Evolutionary conservation across 92 coral and sea anemone genomes (phyloP), one percentile per base, ranked within the genome.

Genomic region (Muricea muricata): DNA sequence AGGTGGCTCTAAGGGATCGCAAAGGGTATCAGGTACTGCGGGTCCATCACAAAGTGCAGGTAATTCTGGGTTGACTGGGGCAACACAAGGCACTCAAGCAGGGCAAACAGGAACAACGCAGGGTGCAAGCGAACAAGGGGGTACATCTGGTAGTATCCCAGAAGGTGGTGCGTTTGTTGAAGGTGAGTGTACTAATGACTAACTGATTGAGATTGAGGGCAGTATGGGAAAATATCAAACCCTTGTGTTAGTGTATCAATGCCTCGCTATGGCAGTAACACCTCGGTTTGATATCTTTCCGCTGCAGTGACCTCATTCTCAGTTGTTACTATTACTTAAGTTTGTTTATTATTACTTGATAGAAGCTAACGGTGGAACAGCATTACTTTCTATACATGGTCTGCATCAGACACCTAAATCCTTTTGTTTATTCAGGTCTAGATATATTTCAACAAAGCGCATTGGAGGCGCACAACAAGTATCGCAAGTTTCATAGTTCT

Each of bases 401-500:
- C n/a, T n/a, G n/a, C n/a, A n/a, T n/a, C n/a, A n/a, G n/a, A n/a
- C n/a, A n/a, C n/a, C n/a, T n/a, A n/a, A n/a, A 21, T 57, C 29
- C 15, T 63, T 28, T 63, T 31, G 30, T 63, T 28, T 4, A n/a
- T 63, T 32, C 18, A 63, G 70, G 11, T 63, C 37, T 31, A 3
- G 21, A 63, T 25, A 86, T 75, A 28, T 96, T 93, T 80, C 80
- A 93, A 73, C 82, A 92, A 24, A 90, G 94, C 60, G 94, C 93
- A 55, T 35, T 90, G 25, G 82, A 80, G 18, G 90, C 91, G 65
- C 99, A 96, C 42, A 96, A 96, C 85, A 90, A 84, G 79, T 87
- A 81, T 66, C 97, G 99, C 1, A 60, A 85, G 57, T 57, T 92
- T 52, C 99, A 96, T 63, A 81, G 80, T 65, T 85, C 98, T 39